Conservation (phyloP, 2,113 vertebrate genomes). For the Daphoenositta chrysoptera region DNA sequence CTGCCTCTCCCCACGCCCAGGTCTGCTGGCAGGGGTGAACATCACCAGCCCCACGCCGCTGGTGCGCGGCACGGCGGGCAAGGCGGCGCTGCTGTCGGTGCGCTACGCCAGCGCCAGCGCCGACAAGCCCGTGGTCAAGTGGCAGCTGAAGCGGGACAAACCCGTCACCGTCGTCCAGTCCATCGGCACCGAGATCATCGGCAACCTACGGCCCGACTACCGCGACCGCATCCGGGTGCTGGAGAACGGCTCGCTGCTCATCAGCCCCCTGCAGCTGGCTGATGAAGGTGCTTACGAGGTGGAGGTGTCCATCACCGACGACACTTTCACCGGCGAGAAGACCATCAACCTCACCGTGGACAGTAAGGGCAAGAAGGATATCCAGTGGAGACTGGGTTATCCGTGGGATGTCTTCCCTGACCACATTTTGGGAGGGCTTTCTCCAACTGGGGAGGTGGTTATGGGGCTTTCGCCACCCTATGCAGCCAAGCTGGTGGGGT, state of each 20-base stretch:
- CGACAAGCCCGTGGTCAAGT: conserved; percentile 91
- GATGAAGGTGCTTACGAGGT: conserved; percentile 93
- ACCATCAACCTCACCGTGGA: conserved; percentile 93
- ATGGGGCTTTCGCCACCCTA: not conserved
- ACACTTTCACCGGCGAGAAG: conserved; percentile 90
- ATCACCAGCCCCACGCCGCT: conserved; percentile 84
- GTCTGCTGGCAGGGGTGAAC: conserved; percentile 82
- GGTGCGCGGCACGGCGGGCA: conserved; percentile 81
- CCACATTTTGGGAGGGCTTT: not conserved
- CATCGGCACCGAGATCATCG: conserved; percentile 91
- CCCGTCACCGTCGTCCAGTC: conserved; percentile 91
- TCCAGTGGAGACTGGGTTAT: not conserved
- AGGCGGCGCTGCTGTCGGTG: conserved; percentile 88
- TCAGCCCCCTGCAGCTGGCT: conserved; percentile 84
- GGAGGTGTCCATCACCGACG: conserved; percentile 95
- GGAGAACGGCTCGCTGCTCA: conserved; percentile 90
- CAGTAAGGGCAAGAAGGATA: conserved; percentile 68
- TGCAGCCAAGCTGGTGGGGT: too few species aligned
- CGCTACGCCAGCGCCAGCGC: conserved; percentile 85
- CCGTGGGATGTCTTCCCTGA: not conserved
- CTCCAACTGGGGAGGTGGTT: not conserved
- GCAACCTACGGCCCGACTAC: conserved; percentile 88
- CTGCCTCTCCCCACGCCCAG: conserved; percentile 56
- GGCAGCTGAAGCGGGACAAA: conserved; percentile 90
- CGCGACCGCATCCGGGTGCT: conserved; percentile 90